Evolutionary conservation across 1,140 invertebrate genomes (phyloP).

Genomic region (Procambarus clarkii): DNA sequence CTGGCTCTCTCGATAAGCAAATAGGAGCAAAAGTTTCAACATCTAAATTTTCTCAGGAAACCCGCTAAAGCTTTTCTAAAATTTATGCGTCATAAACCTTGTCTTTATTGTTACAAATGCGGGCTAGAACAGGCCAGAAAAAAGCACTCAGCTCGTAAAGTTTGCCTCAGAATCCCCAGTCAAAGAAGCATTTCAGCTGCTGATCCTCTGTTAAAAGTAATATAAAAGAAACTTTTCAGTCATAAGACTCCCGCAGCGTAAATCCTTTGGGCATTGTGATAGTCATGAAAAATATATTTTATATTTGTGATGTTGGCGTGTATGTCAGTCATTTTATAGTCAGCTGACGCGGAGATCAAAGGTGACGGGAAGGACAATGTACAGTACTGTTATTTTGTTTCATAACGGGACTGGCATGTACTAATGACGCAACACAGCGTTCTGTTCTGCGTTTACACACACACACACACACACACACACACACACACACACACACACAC

Average conservation of each 20-base stretch:
- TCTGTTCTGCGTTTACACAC: too few species aligned
- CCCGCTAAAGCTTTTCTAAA: neutral
- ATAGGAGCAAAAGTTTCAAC: neutral
- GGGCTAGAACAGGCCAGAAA: neutral
- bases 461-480: too few species aligned
- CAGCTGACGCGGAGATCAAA: too few species aligned
- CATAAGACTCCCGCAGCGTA: neutral
- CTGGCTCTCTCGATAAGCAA: neutral
- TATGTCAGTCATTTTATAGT: too few species aligned
- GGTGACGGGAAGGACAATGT: too few species aligned
- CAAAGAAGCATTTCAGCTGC: neutral
- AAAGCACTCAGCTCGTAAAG: neutral
- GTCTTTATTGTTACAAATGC: neutral
- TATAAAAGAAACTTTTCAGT: neutral
- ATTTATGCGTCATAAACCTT: neutral
- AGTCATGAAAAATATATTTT: too few species aligned
- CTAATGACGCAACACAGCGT: too few species aligned
- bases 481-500: too few species aligned
- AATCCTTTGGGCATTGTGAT: neutral
- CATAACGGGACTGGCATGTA: too few species aligned
- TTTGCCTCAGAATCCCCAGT: neutral
- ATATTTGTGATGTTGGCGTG: too few species aligned
- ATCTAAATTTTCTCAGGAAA: neutral
- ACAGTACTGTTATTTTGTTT: too few species aligned
- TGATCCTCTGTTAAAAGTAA: neutral